Evolutionary conservation across 2,888 invertebrate species (phyloP).

Genomic region (Bruchidius siliquastri): DNA sequence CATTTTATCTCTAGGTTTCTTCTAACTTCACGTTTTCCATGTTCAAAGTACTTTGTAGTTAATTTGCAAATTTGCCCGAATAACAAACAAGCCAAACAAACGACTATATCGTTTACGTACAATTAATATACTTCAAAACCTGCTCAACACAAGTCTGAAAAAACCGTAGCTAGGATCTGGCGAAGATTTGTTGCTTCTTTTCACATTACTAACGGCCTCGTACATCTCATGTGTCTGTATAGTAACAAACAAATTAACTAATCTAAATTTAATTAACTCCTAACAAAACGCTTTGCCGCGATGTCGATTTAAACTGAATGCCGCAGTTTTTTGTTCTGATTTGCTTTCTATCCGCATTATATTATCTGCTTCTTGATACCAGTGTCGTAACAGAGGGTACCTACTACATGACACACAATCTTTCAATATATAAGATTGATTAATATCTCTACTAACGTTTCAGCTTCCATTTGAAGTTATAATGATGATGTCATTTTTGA

Average conservation of each 20-base stretch:
- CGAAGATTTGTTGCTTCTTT: not conserved
- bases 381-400: not conserved
- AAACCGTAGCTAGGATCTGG: not conserved
- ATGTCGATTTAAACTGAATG: not conserved
- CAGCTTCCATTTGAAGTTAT: too few relatives aligned
- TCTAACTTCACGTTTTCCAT: too few relatives aligned
- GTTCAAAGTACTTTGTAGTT: too few relatives aligned
- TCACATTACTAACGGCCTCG: not conserved
- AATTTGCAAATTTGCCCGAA: not conserved
- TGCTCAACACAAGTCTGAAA: not conserved
- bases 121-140: not conserved
- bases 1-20: too few relatives aligned
- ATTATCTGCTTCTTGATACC: not conserved
- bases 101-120: not conserved
- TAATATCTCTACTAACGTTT: too few relatives aligned
- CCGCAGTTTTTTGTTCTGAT: not conserved
- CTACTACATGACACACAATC: too few relatives aligned
- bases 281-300: not conserved
- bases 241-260: conserved; percentile 1
- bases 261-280: conserved; percentile 6
- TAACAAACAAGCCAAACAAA: not conserved
- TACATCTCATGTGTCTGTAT: not conserved
- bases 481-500: too few relatives aligned
- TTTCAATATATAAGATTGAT: too few relatives aligned
- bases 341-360: conserved; percentile 7